These are phyloP conservation scores for Platorchestia sp. DNA, from an alignment of 1,140 invertebrate genomes.

Conservation along the genomic window DNA sequence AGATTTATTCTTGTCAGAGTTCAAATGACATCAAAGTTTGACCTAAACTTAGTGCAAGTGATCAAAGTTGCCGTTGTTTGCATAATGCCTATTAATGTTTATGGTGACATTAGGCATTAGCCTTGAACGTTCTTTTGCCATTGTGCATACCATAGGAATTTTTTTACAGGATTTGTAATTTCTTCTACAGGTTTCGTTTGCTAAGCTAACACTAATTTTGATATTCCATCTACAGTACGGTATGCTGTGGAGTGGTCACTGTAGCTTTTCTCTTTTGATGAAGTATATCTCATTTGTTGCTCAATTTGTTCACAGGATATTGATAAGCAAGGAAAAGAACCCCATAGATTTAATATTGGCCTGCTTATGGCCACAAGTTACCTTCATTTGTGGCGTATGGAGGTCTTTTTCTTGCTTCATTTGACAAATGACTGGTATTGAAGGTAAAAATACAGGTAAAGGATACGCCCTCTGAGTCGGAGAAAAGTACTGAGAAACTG, in stretches of 20 bases:
- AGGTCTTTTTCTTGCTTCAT: neutral
- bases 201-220: neutral
- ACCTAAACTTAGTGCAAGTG: neutral
- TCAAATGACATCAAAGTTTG: neutral
- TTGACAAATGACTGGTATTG: neutral
- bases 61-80: neutral
- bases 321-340: neutral
- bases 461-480: neutral
- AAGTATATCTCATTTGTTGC: neutral
- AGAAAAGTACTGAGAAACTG: neutral
- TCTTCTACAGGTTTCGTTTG: constrained; percentile 30
- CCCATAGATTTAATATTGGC: neutral
- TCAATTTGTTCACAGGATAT: constrained; percentile 17
- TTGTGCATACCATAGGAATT: neutral
- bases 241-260: constrained; percentile 52
- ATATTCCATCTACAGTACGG: constrained; percentile 35
- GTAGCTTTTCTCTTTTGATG: constrained; percentile 6
- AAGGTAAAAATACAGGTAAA: constrained; percentile 25
- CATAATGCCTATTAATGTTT: neutral
- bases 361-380: neutral
- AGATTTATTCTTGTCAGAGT: neutral
- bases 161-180: neutral
- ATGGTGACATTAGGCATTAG: neutral
- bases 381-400: neutral
- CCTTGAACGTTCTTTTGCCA: neutral